phyloP scores from a whole-genome alignment of 2,888 invertebrate genomes.

The Salpingus planirostris region DNA sequence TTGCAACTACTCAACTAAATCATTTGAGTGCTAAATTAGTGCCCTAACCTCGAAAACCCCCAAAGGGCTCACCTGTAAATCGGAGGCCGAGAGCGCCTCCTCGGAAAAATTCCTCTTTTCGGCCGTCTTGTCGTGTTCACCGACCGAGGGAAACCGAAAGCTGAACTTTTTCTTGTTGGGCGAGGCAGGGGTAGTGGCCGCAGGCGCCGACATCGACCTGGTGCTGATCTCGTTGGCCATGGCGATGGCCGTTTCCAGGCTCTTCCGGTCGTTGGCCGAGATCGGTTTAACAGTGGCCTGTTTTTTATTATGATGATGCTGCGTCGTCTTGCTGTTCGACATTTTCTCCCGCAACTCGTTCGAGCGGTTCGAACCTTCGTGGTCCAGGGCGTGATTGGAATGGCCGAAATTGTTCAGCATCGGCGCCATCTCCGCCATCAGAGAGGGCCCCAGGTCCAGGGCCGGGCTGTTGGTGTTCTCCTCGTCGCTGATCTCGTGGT shows the following conservation, averaged over 20 bases:
- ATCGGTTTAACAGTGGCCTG: slow-evolving; percentile 73
- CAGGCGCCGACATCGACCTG: slow-evolving; percentile 36
- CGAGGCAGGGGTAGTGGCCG: slow-evolving; percentile 49
- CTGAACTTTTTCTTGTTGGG: slow-evolving; percentile 73
- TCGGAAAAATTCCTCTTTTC: slow-evolving; percentile 84
- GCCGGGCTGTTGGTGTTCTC: slow-evolving; percentile 50
- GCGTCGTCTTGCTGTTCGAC: slow-evolving; percentile 31
- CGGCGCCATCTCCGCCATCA: slow-evolving; percentile 83
- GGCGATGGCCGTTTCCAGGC: slow-evolving; percentile 85
- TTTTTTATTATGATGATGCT: too few relatives aligned
- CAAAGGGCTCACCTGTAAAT: slow-evolving; percentile 69
- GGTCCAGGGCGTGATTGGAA: slow-evolving; percentile 21
- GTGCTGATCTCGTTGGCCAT: slow-evolving; percentile 83
- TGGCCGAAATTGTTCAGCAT: slow-evolving; percentile 62
- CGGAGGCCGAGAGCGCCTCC: slow-evolving; percentile 75
- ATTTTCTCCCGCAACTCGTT: slow-evolving; percentile 57
- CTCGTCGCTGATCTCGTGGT: slow-evolving; percentile 77
- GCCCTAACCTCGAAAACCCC: too few relatives aligned
- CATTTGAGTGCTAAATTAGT: too few relatives aligned
- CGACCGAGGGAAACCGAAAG: slow-evolving; percentile 57
- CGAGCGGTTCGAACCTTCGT: slow-evolving; percentile 52
- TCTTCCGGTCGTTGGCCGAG: slow-evolving; percentile 86
- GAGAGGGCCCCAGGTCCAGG: slow-evolving; percentile 77
- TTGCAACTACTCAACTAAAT: too few relatives aligned
- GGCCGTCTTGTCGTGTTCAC: slow-evolving; percentile 44